These are phyloP conservation scores for Escarpia spicata DNA, from an alignment of 2,888 invertebrate species.

Conservation along the genomic window DNA sequence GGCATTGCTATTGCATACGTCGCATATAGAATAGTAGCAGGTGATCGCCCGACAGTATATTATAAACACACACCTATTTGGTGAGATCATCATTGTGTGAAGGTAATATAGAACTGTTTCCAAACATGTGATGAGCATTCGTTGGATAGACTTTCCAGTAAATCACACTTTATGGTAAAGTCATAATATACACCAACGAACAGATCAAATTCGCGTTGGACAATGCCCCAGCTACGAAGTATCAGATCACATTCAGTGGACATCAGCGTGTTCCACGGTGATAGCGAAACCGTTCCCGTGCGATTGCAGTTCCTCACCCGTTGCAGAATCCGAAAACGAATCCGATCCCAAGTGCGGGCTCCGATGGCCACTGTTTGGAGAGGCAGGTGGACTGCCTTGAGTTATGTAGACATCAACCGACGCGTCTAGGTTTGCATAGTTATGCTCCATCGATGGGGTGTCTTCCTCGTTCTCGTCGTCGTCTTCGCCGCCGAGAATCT, in stretches of 20 bases:
- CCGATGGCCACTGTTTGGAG: not conserved
- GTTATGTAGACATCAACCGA: slow-evolving; percentile 23
- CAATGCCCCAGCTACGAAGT: not conserved
- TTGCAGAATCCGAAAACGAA: not conserved
- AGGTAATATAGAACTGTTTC: too few relatives aligned
- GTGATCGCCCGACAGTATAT: too few relatives aligned
- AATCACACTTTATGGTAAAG: too few relatives aligned
- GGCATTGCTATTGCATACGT: not conserved
- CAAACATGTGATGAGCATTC: too few relatives aligned
- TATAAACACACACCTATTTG: too few relatives aligned
- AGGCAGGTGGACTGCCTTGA: not conserved
- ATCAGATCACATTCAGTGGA: not conserved
- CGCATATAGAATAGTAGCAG: not conserved
- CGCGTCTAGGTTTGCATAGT: slow-evolving; percentile 31
- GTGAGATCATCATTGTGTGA: too few relatives aligned
- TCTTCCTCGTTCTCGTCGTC: slow-evolving; percentile 25
- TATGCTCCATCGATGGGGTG: slow-evolving; percentile 8
- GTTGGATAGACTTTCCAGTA: too few relatives aligned
- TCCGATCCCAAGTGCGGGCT: not conserved
- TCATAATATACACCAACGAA: not conserved
- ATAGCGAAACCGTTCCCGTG: not conserved
- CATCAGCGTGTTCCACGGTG: not conserved
- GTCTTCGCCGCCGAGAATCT: slow-evolving; percentile 24
- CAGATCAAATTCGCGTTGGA: not conserved
- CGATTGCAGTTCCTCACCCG: not conserved